Evolutionary conservation across 2,113 vertebrate genomes (phyloP), one percentile per base, ranked within the genome.

Genomic region (Zonotrichia leucophrys): DNA sequence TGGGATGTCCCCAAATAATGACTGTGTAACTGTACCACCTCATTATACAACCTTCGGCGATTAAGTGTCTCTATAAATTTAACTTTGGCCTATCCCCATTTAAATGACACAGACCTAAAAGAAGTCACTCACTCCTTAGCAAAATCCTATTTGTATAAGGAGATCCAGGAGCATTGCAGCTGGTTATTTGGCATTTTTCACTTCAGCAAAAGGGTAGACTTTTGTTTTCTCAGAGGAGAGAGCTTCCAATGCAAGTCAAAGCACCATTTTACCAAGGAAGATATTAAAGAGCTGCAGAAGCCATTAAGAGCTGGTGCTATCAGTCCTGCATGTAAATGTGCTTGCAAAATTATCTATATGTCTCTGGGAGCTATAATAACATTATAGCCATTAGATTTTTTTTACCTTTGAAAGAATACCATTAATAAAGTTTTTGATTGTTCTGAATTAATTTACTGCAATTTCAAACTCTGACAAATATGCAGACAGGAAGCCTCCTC

Each of bases 401-500:
- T 67, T 74, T 12, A 72, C 30, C 16, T 79, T 87, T 83, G 44
- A 24, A 89, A 81, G 47, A 83, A 83, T 33, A 42, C 6, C 11
- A 47, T 87, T 70, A 92, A 67, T 70, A 56, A 73, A 49, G 44
- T 52, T 81, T 67, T 63, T 30, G 39, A 73, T 83, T 88, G 41
- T 88, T 90, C 67, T 76, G 49, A 80, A 50, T 64, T 91, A 69
- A 83, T 96, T 93, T 88, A 81, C 24, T 70, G 18, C 50, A 60
- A 89, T 81, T 93, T 94, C 52, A 55, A 83, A 83, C 63, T 64
- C 77, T 64, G 56, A 94, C 5, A 90, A 90, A 86, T 56, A 77
- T 5, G 28, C 56, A 92, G 60, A 70, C 64, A 66, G 27, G 55
- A 83, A 80, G 72, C 24, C 46, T 73, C 46, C 30, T 33, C 8